Base-by-base conservation (phyloP, 1,140 invertebrate species). In the Temnothorax longispinosus region DNA sequence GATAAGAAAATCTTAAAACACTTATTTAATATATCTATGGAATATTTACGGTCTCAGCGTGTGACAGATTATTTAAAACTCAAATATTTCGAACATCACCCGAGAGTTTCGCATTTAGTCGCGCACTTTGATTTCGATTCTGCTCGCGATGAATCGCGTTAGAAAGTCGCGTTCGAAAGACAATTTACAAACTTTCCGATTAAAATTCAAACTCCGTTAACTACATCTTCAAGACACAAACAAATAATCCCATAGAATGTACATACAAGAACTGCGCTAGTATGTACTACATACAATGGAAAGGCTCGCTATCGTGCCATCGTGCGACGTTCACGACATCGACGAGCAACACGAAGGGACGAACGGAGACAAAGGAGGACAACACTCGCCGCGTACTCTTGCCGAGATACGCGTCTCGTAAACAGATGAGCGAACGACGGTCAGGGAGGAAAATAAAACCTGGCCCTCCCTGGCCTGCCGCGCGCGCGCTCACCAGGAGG, bases 361-460 rank as follows among this genome's bases (percentile, higher is more conserved):
- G 52, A 75, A 58, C 54, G 52, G 18, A 41, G 52, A 75, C 72
- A 75, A 75, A 75, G 52, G 72, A 75, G 21, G 50, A 18, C 47
- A 35, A 75, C 72, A 75, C 72, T 75, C 47, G 47, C 10, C n/a
- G 72, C 52, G 72, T 75, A 18, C 35, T n/a, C 13, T 21, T 38
- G 75, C 41, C 18, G 41, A 38, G 18, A 77, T 41, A 56, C 44
- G 62, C 44, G 32, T 80, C 47, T 54, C 50, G n/a, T n/a, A 21
- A 72, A 52, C 18, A 27, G 5, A 41, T 13, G 41, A 47, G 27
- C 32, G 21, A 35, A 15, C n/a, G 7, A 38, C 47, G 18, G 3
- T 44, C 1, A 21, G 8, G 6, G 13, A 69, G 11, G 38, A 35
- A 41, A 7, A 35, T 35, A 21, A 65, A 35, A 27, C 8, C 13